A percentile compares a stretch with the other conserved stretches of the same genome.
Conservation (phyloP, 2,888 invertebrate genomes). For the Dryobotodes eremita region DNA sequence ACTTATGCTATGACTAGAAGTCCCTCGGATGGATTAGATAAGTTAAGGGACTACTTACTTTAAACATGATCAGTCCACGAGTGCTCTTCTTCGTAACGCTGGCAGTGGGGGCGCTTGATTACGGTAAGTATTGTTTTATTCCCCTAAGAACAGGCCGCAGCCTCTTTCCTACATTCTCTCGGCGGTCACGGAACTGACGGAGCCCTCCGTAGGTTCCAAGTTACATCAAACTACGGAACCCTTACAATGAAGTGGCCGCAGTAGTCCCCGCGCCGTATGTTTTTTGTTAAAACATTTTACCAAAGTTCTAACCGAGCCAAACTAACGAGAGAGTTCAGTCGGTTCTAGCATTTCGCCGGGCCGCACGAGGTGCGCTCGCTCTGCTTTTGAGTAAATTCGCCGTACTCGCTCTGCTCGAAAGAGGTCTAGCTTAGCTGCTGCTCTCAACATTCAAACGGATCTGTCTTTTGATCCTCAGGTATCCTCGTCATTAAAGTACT, state of each 20-base stretch:
- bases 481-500: background rate
- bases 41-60: background rate
- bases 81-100: background rate
- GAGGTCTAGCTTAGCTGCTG: too few species aligned
- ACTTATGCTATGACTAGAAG: background rate
- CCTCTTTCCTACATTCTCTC: background rate
- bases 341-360: background rate
- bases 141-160: background rate
- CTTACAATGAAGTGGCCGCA: too few species aligned
- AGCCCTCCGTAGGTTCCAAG: background rate
- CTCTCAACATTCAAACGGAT: background rate
- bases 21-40: background rate
- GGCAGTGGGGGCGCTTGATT: background rate
- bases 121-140: conserved; percentile 11
- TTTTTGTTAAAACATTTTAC: background rate
- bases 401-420: background rate
- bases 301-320: background rate
- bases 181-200: background rate
- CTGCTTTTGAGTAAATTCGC: background rate
- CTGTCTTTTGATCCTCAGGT: too few species aligned
- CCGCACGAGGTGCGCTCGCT: background rate
- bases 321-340: background rate
- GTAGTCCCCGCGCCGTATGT: background rate
- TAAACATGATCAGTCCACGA: conserved; percentile 20
- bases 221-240: too few species aligned